Evolutionary conservation across 2,888 invertebrate genomes (phyloP), one percentile per base, ranked within the genome.

Genomic region (Imbricaverruca yamaguchii): DNA sequence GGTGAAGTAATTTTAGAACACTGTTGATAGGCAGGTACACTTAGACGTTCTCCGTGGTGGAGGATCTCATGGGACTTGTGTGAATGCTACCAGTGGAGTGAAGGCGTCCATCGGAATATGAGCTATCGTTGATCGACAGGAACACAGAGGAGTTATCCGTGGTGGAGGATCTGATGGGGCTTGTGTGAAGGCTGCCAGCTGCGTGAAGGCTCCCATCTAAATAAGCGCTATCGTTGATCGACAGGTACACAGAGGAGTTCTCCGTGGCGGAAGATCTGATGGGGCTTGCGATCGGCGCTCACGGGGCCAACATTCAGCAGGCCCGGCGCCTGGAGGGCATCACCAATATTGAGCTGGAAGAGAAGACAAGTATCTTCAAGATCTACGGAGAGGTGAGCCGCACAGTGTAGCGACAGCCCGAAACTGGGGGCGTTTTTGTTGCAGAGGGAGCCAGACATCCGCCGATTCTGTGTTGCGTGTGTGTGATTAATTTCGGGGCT

Each of bases 201-300:
- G 39, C n/a, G 39, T 39, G 39, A 39, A 39, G 39, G 39, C 39
- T 39, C 2, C 39, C 39, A 39, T 1, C 39, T 39, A 4, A 39
- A 4, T 39, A 39, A 3, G 39, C 4, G 39, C 39, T 39, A 4
- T 39, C 39, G 4, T 4, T 39, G 39, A 79, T 2, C 78, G 77
- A 23, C 81, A 83, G 84, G 85, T 95, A 93, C 89, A 92, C 94
- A 84, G 97, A 97, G 87, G 97, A 97, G 90, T 98, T 98, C 89
- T 92, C 92, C 85, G 98, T 99, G 82, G 92, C 95, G 86, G 96
- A 96, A 87, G 97, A 97, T 88, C 91, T 99, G 85, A 98, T 99
- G 98, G 99, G 99, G 82, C 90, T 99, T 85, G 98, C 98, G 69
- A 99, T 99, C 87, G 98, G 98, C 85, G 94, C 97, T 85, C 97